phyloP scores from a whole-genome alignment of 2,113 vertebrate genomes.

The Columbina picui region DNA sequence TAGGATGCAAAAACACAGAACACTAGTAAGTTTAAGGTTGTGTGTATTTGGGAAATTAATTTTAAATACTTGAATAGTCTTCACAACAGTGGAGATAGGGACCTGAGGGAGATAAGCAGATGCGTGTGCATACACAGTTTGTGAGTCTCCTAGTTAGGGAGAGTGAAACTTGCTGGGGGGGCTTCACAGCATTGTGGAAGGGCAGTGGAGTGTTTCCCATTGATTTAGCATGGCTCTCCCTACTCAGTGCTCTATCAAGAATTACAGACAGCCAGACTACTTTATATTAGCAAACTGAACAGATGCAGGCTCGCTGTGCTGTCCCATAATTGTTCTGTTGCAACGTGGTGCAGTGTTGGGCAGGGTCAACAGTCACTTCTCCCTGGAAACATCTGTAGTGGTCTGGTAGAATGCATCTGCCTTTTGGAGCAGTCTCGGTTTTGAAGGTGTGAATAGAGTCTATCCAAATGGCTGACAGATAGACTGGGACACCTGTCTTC shows the following conservation, averaged over 20 bases:
- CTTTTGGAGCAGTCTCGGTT: background rate
- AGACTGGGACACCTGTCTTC: background rate
- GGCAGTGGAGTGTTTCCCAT: background rate
- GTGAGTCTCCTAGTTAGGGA: background rate
- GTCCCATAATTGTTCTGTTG: background rate
- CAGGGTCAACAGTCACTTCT: background rate
- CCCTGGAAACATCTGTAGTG: background rate
- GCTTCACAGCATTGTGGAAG: background rate
- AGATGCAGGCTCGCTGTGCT: background rate
- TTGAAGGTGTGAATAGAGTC: background rate
- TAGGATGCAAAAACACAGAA: background rate
- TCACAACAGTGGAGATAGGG: accelerated
- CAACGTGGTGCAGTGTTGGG: accelerated
- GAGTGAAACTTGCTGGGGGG: background rate
- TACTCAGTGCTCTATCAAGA: background rate
- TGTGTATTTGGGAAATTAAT: background rate
- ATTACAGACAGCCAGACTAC: background rate
- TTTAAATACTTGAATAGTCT: background rate
- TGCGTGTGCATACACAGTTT: background rate
- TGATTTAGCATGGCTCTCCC: background rate
- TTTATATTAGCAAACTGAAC: background rate
- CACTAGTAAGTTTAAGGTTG: background rate
- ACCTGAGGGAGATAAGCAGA: background rate
- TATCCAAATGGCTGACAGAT: background rate
- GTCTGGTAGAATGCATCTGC: background rate